Percentiles rank a stretch among this genome's conserved stretches.
Evolutionary conservation across 1,140 invertebrate species (phyloP).

Genomic region (Ostrea denselamellosa): DNA sequence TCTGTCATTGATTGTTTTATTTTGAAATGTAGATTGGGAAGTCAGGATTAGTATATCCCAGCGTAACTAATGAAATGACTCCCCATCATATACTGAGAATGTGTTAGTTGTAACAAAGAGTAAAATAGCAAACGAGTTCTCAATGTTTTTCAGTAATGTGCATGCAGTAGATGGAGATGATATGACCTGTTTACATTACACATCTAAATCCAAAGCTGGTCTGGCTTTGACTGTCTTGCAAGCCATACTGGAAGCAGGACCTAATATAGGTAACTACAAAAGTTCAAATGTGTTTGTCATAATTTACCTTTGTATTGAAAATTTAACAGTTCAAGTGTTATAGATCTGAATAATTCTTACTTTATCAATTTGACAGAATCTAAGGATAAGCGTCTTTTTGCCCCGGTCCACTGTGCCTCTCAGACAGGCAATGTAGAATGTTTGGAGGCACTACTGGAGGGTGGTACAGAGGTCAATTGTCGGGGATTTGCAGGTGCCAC

Average conservation of each 20-base stretch:
- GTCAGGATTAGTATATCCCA: background rate
- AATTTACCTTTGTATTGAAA: background rate
- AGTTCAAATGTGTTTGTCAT: background rate
- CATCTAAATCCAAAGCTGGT: slow-evolving; percentile 67
- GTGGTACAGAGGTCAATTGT: slow-evolving; percentile 74
- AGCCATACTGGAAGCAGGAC: slow-evolving; percentile 65
- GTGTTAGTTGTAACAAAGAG: background rate
- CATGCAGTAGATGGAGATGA: slow-evolving; percentile 74
- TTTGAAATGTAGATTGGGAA: background rate
- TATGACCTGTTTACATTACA: slow-evolving; percentile 74
- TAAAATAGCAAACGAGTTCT: background rate
- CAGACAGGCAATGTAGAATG: slow-evolving; percentile 73
- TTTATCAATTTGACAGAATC: slow-evolving; percentile 65
- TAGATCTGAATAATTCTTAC: background rate
- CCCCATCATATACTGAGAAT: background rate
- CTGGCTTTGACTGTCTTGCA: slow-evolving; percentile 65
- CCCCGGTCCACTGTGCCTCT: slow-evolving; percentile 76
- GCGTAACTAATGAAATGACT: background rate
- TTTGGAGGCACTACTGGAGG: slow-evolving; percentile 67
- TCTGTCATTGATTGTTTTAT: too few species aligned
- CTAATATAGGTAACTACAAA: slow-evolving; percentile 66
- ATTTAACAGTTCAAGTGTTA: background rate
- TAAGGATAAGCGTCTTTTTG: slow-evolving; percentile 72
- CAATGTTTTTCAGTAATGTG: slow-evolving; percentile 67
- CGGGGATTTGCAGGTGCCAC: slow-evolving; percentile 76